Conservation (phyloP, 2,113 vertebrate genomes). For the Chunga burmeisteri region DNA sequence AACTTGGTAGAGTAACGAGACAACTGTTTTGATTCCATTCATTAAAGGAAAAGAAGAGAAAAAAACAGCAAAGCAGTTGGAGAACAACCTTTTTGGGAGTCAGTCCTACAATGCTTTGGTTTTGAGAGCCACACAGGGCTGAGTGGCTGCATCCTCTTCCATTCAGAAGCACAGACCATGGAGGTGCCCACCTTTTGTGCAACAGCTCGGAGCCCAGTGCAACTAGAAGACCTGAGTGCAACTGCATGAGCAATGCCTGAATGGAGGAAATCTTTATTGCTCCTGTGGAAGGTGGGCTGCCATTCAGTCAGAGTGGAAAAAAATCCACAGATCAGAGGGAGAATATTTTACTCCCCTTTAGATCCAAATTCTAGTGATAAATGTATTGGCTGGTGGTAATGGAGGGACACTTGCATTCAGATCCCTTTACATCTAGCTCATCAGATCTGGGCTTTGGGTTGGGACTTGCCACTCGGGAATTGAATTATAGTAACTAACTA, state of each 20-base stretch:
- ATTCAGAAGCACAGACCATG: background rate
- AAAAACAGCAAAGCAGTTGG: background rate
- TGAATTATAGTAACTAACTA: background rate
- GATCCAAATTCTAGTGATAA: background rate
- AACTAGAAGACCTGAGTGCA: background rate
- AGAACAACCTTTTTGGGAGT: background rate
- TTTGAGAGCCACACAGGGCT: background rate
- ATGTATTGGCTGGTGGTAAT: background rate
- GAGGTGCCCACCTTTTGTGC: background rate
- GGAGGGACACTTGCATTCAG: background rate
- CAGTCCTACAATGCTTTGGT: accelerated
- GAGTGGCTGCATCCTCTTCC: background rate
- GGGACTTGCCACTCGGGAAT: background rate
- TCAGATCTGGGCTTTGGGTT: background rate
- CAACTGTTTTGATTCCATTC: background rate
- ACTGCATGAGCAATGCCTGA: background rate
- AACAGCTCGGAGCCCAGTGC: background rate
- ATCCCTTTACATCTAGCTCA: background rate
- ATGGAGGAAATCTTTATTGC: background rate
- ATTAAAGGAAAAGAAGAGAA: background rate
- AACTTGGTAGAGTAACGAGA: background rate
- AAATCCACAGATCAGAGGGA: background rate
- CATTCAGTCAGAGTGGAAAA: background rate
- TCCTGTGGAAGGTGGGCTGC: background rate
- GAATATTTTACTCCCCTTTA: background rate